These are phyloP conservation scores for Chrysochloris asiatica DNA, from an alignment of 2,113 vertebrate genomes.

Conservation along the genomic window DNA sequence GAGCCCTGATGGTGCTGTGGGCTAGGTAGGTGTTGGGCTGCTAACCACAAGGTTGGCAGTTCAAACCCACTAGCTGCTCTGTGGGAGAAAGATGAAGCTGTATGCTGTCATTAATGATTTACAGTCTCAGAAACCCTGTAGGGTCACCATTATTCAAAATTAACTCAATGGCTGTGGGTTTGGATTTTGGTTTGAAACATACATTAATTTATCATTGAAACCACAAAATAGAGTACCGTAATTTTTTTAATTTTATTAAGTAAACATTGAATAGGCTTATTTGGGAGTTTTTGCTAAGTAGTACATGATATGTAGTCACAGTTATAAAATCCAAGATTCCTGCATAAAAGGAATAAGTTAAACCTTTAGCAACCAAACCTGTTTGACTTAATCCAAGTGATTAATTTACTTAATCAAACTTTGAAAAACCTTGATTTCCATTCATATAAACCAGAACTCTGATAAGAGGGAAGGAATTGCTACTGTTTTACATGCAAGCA, in stretches of 20 bases:
- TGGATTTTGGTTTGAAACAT: too few species aligned
- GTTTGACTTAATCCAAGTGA: constrained; percentile 12
- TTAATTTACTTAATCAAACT: background rate
- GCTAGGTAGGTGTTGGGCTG: too few species aligned
- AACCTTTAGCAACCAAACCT: constrained; percentile 17
- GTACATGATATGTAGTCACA: background rate
- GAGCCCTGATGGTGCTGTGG: too few species aligned
- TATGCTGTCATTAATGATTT: too few species aligned
- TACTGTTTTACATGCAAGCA: background rate
- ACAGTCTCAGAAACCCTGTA: too few species aligned
- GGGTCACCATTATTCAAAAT: too few species aligned
- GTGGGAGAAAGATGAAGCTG: too few species aligned
- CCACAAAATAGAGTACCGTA: background rate
- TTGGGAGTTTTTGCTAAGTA: constrained; percentile 24
- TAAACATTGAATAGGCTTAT: background rate
- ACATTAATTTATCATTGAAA: constrained; percentile 33
- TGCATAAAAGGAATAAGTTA: background rate
- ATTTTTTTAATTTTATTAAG: constrained; percentile 22
- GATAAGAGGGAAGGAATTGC: background rate
- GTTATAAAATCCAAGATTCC: background rate
- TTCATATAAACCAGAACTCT: background rate
- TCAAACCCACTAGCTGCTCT: too few species aligned
- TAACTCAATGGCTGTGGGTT: too few species aligned
- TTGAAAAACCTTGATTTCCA: constrained; percentile 13
- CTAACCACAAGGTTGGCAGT: too few species aligned